Evolutionary conservation across 2,888 invertebrate genomes (phyloP).

Genomic region (Sinhomidia bicolor): DNA sequence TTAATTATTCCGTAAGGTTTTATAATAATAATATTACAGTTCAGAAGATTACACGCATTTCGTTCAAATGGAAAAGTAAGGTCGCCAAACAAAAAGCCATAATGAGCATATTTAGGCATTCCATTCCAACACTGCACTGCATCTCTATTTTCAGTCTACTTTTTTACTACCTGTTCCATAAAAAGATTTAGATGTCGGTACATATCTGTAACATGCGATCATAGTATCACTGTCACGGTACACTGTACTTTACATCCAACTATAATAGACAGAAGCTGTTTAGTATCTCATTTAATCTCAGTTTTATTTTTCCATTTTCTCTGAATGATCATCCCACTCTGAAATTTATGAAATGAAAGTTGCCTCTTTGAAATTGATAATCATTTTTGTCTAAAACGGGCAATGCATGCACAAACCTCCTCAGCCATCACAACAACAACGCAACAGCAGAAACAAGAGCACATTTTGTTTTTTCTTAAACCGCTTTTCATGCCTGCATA

Average conservation of each 20-base stretch:
- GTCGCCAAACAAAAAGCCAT: no score
- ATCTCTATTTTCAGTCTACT: neutral
- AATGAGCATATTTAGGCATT: no score
- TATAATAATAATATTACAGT: no score
- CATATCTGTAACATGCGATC: no score
- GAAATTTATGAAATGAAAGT: neutral
- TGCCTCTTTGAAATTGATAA: neutral
- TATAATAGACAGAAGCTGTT: neutral
- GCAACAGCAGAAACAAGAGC: neutral
- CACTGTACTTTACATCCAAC: no score
- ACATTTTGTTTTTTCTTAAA: neutral
- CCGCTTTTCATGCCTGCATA: neutral
- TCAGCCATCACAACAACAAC: no score
- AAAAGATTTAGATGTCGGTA: no score
- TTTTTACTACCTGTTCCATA: no score
- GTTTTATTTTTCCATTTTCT: neutral
- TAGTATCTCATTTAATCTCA: neutral
- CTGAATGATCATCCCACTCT: neutral
- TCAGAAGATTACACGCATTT: no score
- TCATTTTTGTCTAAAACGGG: constrained; percentile 18
- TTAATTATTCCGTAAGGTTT: no score
- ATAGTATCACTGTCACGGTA: no score
- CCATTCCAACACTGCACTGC: neutral
- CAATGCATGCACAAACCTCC: neutral
- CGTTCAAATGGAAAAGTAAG: no score